phyloP scores from a whole-genome alignment of 2,797 vertebrate species.

The Urocyon cinereoargenteus region DNA sequence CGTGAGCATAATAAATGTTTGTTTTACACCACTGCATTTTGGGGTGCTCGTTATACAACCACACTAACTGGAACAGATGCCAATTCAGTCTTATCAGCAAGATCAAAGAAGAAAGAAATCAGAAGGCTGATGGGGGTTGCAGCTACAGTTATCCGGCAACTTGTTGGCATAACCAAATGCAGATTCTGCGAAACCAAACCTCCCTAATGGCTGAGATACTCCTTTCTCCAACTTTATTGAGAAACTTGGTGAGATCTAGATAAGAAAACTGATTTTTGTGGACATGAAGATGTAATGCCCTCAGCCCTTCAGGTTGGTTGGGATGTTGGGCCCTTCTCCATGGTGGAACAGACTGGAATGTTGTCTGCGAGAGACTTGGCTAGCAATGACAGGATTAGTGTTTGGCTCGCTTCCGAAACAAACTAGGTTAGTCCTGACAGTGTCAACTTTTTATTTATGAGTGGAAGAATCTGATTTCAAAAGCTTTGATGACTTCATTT shows the following conservation, averaged over 20 bases:
- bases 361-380: conserved; percentile 92
- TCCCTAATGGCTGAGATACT: conserved; percentile 90
- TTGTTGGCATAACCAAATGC: conserved; percentile 92
- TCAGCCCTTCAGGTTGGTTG: conserved; percentile 91
- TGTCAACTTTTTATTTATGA: conserved; percentile 93
- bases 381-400: conserved; percentile 92
- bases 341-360: conserved; percentile 93
- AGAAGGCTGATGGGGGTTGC: conserved; percentile 93
- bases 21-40: not conserved
- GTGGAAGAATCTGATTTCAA: conserved; percentile 96
- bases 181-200: conserved; percentile 92
- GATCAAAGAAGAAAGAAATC: conserved; percentile 93
- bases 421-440: conserved; percentile 92
- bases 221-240: conserved; percentile 92
- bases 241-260: conserved; percentile 90
- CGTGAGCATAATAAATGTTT: not conserved
- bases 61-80: conserved; percentile 89
- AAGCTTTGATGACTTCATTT: conserved; percentile 93
- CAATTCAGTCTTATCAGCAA: conserved; percentile 93
- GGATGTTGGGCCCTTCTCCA: conserved; percentile 92
- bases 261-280: conserved; percentile 64
- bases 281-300: conserved; percentile 94
- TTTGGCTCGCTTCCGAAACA: conserved; percentile 94
- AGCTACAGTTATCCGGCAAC: conserved; percentile 89
- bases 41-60: not conserved